Evolutionary conservation across 2,113 vertebrate species (phyloP).

Genomic region (Conger conger): DNA sequence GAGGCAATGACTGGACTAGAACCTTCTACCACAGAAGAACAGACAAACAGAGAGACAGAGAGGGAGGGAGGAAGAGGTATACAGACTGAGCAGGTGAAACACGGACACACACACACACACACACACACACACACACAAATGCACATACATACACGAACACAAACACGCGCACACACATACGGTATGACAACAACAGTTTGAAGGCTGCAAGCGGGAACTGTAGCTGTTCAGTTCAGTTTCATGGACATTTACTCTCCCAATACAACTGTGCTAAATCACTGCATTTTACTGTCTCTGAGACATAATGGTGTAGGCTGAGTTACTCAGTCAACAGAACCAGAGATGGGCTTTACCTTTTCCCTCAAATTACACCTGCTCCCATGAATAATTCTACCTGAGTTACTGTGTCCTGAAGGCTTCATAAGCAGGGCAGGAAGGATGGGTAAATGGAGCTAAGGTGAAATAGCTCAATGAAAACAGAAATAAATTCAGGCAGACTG

Average conservation of each 20-base stretch:
- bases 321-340: neutral
- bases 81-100: conserved; percentile 51
- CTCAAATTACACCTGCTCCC: neutral
- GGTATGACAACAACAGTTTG: neutral
- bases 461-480: no score
- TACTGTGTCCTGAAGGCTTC: neutral
- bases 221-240: conserved; percentile 29
- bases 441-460: no score
- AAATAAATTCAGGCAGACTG: neutral
- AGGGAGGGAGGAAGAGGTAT: conserved; percentile 50
- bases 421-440: no score
- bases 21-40: conserved; percentile 75
- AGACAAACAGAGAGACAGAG: conserved; percentile 38
- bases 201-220: conserved; percentile 21
- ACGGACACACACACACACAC: conserved; percentile 57
- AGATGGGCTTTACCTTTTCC: neutral
- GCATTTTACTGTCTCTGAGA: neutral
- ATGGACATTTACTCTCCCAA: neutral
- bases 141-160: neutral
- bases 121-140: conserved; percentile 55
- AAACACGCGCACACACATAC: no score
- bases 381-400: neutral
- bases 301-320: neutral
- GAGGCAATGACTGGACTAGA: conserved; percentile 77
- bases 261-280: neutral